Percentiles rank a stretch among this genome's conserved stretches.
phyloP scores from a whole-genome alignment of 2,113 vertebrate species.

The Trogon melanurus region DNA sequence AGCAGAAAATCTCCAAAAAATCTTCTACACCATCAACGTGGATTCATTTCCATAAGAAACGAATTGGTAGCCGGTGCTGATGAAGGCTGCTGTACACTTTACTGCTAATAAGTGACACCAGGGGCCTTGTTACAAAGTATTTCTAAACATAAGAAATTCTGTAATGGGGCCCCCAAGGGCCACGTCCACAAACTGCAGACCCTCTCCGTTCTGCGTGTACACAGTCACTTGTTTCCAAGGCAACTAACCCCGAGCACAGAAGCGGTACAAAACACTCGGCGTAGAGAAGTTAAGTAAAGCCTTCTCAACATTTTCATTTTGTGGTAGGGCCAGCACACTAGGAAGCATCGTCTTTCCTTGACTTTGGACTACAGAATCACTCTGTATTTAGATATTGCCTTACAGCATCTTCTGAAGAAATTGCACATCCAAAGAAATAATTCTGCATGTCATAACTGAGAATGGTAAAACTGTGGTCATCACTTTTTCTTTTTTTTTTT shows the following conservation, averaged over 20 bases:
- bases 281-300: neutral
- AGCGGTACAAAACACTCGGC: neutral
- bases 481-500: neutral
- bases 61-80: slow-evolving; percentile 53
- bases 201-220: neutral
- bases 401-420: neutral
- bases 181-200: neutral
- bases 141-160: slow-evolving; percentile 68
- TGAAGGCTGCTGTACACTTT: slow-evolving; percentile 63
- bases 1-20: slow-evolving; percentile 51
- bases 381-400: neutral
- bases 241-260: neutral
- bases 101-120: slow-evolving; percentile 69
- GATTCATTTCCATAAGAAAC: slow-evolving; percentile 65
- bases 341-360: neutral
- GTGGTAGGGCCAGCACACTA: neutral
- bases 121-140: slow-evolving; percentile 73
- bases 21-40: neutral
- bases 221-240: slow-evolving; percentile 57
- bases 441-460: neutral
- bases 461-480: neutral
- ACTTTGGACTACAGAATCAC: neutral
- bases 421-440: slow-evolving; percentile 26
- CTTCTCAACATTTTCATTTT: neutral
- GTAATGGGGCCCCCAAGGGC: slow-evolving; percentile 66